Base-by-base conservation (phyloP, 2,797 vertebrate species). In the Crocodylus rhombifer region DNA sequence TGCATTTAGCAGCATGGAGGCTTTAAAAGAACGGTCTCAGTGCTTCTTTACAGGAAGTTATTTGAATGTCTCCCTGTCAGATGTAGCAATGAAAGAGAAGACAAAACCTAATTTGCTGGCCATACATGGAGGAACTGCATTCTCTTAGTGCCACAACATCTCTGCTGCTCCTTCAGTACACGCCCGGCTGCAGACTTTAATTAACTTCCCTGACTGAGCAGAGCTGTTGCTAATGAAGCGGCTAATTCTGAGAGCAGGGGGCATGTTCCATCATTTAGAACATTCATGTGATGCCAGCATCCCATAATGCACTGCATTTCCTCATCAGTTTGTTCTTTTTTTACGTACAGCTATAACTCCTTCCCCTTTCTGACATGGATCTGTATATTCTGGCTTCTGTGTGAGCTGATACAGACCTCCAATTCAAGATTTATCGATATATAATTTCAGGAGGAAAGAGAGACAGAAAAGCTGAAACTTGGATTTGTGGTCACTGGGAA, bases 121-220 rank as follows among this genome's bases (percentile, higher is more conserved):
- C 77, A 63, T 85, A 63, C 73, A n/a, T 0, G 5, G 56, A 91
- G 83, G 65, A 93, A 89, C 7, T 0, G 57, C 88, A 91, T 67
- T 82, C 61, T 92, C 51, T n/a, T 56, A 0, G 4, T 30, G 80
- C 73, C 1, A 9, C 21, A 80, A 60, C 84, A 73, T 61, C 30
- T n/a, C 73, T 18, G 69, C 76, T 94, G 67, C 82, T 93, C 4
- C 26, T 88, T 88, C 86, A 81, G 55, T 89, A 91, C 92, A 92
- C 0, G 63, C 65, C 64, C 3, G 75, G 90, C 94, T 91, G 90
- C 89, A 91, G 92, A 95, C 93, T 96, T 97, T 95, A 97, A 96
- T 97, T 97, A 97, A 97, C 94, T 97, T 97, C 82, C 81, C 92
- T 87, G 96, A 81, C 95, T 95, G 94, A 96, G 82, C 94, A 93